Percentiles rank a stretch among this genome's conserved stretches.
These are phyloP conservation scores for Drosophila lini DNA, from an alignment of 1,140 invertebrate species.

Conservation along the genomic window DNA sequence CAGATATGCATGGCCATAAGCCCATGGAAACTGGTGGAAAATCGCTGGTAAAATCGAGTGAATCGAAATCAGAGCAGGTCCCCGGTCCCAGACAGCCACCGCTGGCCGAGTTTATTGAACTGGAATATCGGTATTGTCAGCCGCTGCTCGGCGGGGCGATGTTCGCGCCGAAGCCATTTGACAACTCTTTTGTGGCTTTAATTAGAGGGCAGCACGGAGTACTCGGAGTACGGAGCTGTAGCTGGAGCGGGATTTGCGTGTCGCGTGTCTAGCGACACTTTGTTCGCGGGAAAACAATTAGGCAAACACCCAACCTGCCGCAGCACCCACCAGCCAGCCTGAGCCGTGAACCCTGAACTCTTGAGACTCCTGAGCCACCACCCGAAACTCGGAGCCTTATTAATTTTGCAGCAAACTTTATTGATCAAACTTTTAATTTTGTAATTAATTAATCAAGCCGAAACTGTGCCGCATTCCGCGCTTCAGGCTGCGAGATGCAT, in stretches of 20 bases:
- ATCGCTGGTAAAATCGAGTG: constrained; percentile 22
- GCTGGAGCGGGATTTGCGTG: constrained; percentile 54
- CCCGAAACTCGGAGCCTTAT: constrained; percentile 45
- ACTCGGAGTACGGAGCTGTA: background rate
- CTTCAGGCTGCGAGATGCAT: constrained; percentile 33
- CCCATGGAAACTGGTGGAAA: constrained; percentile 34
- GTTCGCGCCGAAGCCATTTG: constrained; percentile 51
- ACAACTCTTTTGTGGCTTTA: constrained; percentile 52
- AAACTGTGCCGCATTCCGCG: constrained; percentile 46
- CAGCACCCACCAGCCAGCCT: constrained; percentile 4
- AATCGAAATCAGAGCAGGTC: constrained; percentile 62
- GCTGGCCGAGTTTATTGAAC: constrained; percentile 70
- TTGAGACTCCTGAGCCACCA: constrained; percentile 15
- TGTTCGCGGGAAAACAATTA: constrained; percentile 60
- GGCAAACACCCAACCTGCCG: constrained; percentile 52
- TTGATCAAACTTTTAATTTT: constrained; percentile 80
- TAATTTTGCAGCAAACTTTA: constrained; percentile 62
- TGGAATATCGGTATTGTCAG: constrained; percentile 45
- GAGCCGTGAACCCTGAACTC: background rate
- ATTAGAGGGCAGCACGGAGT: constrained; percentile 43
- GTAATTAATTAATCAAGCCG: constrained; percentile 71
- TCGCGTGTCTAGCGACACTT: constrained; percentile 76
- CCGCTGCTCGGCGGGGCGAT: background rate
- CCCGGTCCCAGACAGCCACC: constrained; percentile 13
- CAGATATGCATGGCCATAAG: constrained; percentile 44